These are phyloP conservation scores for Crotalus viridis DNA, from an alignment of 2,113 vertebrate genomes.

Conservation along the genomic window DNA sequence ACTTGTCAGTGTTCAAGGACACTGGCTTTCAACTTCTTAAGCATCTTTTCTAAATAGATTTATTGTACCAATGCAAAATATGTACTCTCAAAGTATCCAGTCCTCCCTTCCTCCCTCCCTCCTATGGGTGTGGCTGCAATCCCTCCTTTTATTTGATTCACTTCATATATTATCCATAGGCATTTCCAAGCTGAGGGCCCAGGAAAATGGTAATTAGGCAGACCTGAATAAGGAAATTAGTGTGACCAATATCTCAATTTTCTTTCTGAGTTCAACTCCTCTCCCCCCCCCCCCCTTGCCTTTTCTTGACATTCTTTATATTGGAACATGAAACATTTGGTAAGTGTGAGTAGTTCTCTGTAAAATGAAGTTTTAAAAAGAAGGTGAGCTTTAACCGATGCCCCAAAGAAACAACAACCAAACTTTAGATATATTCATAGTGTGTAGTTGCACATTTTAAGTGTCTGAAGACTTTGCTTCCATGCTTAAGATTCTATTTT, in stretches of 20 bases:
- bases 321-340: background rate
- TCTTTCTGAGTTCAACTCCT: background rate
- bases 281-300: background rate
- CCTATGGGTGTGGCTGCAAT: background rate
- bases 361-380: background rate
- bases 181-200: background rate
- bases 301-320: background rate
- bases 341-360: background rate
- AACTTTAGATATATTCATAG: background rate
- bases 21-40: fast-evolving
- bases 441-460: background rate
- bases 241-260: background rate
- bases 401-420: background rate
- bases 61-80: background rate
- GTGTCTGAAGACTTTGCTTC: conserved; percentile 12
- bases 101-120: background rate
- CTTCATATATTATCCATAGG: background rate
- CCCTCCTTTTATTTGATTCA: background rate
- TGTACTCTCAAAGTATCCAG: background rate
- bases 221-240: background rate
- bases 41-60: background rate
- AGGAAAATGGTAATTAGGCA: background rate
- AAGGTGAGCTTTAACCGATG: background rate
- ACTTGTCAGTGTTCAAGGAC: background rate
- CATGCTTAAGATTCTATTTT: conserved; percentile 17